These are phyloP conservation scores for Typhlichthys eigenmanni DNA, from an alignment of 2,797 vertebrate genomes.

Conservation along the genomic window DNA sequence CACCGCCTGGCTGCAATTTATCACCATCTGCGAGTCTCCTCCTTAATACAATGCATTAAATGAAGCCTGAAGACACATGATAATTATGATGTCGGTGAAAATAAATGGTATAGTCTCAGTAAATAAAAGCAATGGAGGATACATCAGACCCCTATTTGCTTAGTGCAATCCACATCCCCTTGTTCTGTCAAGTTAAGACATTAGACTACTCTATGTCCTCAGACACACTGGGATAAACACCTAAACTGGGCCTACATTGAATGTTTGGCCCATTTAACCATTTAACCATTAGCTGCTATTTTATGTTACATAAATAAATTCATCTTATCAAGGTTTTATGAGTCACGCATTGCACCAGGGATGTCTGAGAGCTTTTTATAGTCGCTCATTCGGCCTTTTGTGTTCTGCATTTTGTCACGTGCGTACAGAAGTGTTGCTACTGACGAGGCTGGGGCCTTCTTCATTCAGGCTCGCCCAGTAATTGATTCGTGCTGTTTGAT, in stretches of 20 bases:
- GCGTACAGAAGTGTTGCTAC: conserved; percentile 1
- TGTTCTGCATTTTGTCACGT: conserved; percentile 9
- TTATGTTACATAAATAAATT: conserved; percentile 6
- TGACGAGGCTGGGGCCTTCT: conserved; percentile 3
- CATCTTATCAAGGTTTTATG: conserved; percentile 9
- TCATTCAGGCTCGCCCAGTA: conserved; percentile 13
- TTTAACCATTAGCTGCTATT: conserved; percentile 4
- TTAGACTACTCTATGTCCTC: too few species aligned
- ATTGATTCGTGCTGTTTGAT: conserved; percentile 48
- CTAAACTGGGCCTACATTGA: conserved; percentile 1
- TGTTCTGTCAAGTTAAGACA: too few species aligned
- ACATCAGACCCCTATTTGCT: not conserved
- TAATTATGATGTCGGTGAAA: conserved; percentile 40
- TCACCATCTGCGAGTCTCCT: conserved; percentile 68
- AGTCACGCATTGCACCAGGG: conserved; percentile 9
- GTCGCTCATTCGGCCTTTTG: conserved; percentile 1
- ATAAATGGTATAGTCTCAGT: conserved; percentile 27
- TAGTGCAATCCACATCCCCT: not conserved
- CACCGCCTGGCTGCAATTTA: conserved; percentile 65
- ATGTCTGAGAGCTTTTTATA: not conserved
- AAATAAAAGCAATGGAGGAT: conserved; percentile 24
- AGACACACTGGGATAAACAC: too few species aligned
- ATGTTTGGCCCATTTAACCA: conserved; percentile 13
- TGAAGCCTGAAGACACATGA: conserved; percentile 46
- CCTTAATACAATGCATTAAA: conserved; percentile 59